phyloP scores from a whole-genome alignment of 1,140 invertebrate species.

The Neotoxoptera formosana region DNA sequence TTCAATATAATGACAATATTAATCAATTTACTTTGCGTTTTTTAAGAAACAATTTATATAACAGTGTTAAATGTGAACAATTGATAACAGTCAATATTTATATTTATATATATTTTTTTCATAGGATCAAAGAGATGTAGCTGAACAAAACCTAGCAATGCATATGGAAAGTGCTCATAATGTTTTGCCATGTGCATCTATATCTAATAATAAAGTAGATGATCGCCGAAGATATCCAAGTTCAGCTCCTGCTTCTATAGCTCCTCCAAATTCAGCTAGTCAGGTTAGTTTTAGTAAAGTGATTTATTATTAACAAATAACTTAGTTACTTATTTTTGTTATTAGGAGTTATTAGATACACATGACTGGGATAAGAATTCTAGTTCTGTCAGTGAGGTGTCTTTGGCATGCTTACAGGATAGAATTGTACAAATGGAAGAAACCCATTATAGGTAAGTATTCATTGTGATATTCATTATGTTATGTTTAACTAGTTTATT shows the following conservation, averaged over 20 bases:
- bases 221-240: slow-evolving; percentile 61
- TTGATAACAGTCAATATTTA: neutral
- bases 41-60: neutral
- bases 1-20: too few relatives aligned
- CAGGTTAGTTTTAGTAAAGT: slow-evolving; percentile 61
- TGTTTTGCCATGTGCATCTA: slow-evolving; percentile 52
- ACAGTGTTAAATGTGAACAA: neutral
- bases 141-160: slow-evolving; percentile 53
- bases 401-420: slow-evolving; percentile 90
- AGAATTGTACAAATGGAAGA: slow-evolving; percentile 91
- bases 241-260: slow-evolving; percentile 71
- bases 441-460: slow-evolving; percentile 75
- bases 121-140: slow-evolving; percentile 49
- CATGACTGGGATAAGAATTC: slow-evolving; percentile 91
- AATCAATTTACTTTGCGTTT: neutral
- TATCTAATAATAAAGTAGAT: slow-evolving; percentile 59
- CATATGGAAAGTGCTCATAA: slow-evolving; percentile 61
- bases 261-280: slow-evolving; percentile 60
- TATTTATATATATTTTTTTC: neutral
- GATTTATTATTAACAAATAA: neutral
- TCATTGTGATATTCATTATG: neutral
- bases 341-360: slow-evolving; percentile 68
- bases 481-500: neutral
- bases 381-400: slow-evolving; percentile 85
- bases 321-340: slow-evolving; percentile 61